These are phyloP conservation scores for Loris lydekkerianus DNA, from an alignment of 2,797 vertebrate species.

Conservation along the genomic window DNA sequence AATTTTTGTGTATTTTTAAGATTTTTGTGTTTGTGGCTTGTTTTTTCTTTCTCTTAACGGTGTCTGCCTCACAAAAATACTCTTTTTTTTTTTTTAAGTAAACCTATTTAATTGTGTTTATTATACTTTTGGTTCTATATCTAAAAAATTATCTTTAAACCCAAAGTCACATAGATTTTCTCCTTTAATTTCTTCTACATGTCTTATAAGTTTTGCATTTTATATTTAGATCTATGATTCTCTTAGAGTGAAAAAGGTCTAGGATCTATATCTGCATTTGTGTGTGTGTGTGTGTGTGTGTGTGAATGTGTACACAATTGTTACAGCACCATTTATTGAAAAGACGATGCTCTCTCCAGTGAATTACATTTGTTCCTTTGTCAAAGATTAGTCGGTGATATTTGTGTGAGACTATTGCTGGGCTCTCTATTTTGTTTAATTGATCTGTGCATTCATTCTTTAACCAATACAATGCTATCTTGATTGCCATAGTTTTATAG, in stretches of 20 bases:
- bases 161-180: neutral
- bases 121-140: neutral
- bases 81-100: neutral
- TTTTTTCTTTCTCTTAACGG: neutral
- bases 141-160: neutral
- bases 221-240: neutral
- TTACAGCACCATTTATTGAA: neutral
- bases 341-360: neutral
- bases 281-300: no score
- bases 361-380: slow-evolving; percentile 53
- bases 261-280: neutral
- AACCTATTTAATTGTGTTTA: neutral
- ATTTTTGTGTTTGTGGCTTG: neutral
- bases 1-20: neutral
- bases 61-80: neutral
- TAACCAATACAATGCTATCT: neutral
- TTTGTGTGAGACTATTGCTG: slow-evolving; percentile 43
- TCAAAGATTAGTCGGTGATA: slow-evolving; percentile 9
- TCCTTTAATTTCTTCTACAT: neutral
- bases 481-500: slow-evolving; percentile 18
- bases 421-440: neutral
- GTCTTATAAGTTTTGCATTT: neutral
- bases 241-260: neutral
- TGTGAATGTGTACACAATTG: neutral
- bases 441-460: slow-evolving; percentile 29